phyloP scores from a whole-genome alignment of 2,888 invertebrate genomes.

The Steinernema hermaphroditum region DNA sequence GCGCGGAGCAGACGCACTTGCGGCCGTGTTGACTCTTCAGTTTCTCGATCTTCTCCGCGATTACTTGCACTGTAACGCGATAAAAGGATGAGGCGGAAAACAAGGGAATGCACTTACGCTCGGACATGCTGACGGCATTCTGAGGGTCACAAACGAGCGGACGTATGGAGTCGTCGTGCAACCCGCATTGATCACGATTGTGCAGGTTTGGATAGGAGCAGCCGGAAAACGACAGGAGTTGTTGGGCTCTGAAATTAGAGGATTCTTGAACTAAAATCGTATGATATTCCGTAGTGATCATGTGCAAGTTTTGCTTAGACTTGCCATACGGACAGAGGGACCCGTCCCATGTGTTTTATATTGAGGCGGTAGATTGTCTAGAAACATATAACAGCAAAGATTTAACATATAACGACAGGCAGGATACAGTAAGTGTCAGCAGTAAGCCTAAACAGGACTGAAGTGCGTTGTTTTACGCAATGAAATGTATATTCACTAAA shows the following conservation, averaged over 20 bases:
- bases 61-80: conserved; percentile 40
- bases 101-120: conserved; percentile 35
- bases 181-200: conserved; percentile 32
- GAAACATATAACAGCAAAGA: too few relatives aligned
- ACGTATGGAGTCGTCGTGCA: conserved; percentile 35
- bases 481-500: too few relatives aligned
- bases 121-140: conserved; percentile 44
- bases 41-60: conserved; percentile 39
- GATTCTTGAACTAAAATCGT: too few relatives aligned
- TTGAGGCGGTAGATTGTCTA: too few relatives aligned
- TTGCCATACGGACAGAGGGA: too few relatives aligned
- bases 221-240: conserved; percentile 22
- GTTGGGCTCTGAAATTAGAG: conserved; percentile 4
- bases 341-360: too few relatives aligned
- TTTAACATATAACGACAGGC: too few relatives aligned
- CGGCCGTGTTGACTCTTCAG: conserved; percentile 36
- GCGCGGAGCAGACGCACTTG: conserved; percentile 37
- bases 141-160: conserved; percentile 44
- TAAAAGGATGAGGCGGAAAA: neutral
- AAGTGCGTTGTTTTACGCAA: too few relatives aligned
- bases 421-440: too few relatives aligned
- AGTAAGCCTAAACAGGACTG: too few relatives aligned
- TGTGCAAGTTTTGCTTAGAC: neutral
- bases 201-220: conserved; percentile 34
- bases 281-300: neutral